phyloP scores from a whole-genome alignment of 2,888 invertebrate species.

The Drosophila neonasuta region DNA sequence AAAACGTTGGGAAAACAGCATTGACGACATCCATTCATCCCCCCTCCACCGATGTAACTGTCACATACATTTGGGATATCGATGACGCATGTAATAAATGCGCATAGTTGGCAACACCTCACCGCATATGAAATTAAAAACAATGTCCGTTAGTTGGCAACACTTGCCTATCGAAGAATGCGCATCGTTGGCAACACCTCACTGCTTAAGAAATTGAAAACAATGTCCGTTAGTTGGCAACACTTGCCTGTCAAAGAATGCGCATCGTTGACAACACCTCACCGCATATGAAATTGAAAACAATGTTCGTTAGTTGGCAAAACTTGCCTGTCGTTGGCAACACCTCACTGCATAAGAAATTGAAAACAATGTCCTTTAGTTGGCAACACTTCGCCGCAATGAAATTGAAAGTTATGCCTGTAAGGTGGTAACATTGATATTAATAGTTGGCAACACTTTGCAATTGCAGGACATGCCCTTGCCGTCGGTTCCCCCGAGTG shows the following conservation, averaged over 20 bases:
- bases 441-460: background rate
- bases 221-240: background rate
- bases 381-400: background rate
- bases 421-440: background rate
- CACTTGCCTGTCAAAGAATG: background rate
- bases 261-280: background rate
- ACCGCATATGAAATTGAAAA: too few relatives aligned
- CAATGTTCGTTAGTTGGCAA: too few relatives aligned
- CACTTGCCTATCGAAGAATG: background rate
- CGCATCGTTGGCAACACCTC: background rate
- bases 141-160: background rate
- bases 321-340: too few relatives aligned
- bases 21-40: slow-evolving; percentile 18
- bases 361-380: too few relatives aligned
- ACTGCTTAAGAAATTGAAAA: background rate
- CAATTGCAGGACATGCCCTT: slow-evolving; percentile 83
- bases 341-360: too few relatives aligned
- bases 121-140: background rate
- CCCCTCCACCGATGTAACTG: background rate
- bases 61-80: background rate
- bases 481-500: slow-evolving; percentile 88
- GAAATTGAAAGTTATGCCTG: background rate
- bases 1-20: slow-evolving; percentile 35
- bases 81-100: slow-evolving; percentile 18
- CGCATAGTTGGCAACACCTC: slow-evolving; percentile 10